These are phyloP conservation scores for Slavum lentiscoides DNA, from an alignment of 2,888 invertebrate species.

Conservation along the genomic window DNA sequence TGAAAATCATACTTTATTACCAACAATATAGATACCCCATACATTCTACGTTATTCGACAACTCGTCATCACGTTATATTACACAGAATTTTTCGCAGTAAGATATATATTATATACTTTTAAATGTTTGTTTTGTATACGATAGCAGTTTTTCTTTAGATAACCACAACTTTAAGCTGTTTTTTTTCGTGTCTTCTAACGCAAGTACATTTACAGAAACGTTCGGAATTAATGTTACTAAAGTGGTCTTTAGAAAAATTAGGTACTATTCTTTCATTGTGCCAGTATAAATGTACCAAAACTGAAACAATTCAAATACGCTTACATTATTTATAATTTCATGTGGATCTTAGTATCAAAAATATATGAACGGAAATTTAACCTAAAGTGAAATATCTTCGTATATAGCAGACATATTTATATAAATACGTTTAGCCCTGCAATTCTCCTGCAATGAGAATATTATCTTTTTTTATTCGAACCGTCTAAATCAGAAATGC, in stretches of 20 bases:
- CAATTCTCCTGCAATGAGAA: too few species aligned
- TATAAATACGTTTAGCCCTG: too few species aligned
- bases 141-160: neutral
- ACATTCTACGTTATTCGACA: constrained; percentile 1
- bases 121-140: neutral
- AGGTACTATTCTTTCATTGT: neutral
- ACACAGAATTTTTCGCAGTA: neutral
- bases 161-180: neutral
- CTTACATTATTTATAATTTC: neutral
- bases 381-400: neutral
- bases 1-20: neutral
- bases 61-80: neutral
- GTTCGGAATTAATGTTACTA: neutral
- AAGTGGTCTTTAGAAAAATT: constrained; percentile 20
- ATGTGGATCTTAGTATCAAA: neutral
- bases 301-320: neutral
- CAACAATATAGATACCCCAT: neutral
- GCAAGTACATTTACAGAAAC: neutral
- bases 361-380: neutral
- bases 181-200: neutral
- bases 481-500: too few species aligned
- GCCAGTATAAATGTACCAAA: neutral
- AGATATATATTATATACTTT: neutral
- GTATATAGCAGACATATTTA: neutral
- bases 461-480: too few species aligned